phyloP scores from a whole-genome alignment of 2,888 invertebrate genomes.

The Stratiomys singularior region DNA sequence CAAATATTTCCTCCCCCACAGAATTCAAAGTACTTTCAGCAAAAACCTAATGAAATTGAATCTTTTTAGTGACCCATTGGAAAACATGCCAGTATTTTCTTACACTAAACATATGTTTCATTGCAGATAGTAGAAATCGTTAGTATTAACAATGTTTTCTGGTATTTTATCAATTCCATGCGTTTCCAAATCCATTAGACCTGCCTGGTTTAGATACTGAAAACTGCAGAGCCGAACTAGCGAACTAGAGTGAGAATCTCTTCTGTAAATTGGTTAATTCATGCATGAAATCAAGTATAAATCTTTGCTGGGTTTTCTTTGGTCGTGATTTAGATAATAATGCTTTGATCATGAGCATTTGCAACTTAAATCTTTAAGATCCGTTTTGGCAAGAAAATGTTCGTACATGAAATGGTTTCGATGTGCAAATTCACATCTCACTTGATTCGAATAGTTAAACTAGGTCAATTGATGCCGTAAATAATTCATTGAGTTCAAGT shows the following conservation, averaged over 20 bases:
- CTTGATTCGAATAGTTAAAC: background rate
- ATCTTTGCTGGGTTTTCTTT: background rate
- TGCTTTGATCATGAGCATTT: background rate
- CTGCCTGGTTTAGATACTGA: too few relatives aligned
- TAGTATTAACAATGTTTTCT: too few relatives aligned
- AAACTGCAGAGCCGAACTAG: too few relatives aligned
- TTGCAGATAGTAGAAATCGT: too few relatives aligned
- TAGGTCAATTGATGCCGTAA: constrained; percentile 8
- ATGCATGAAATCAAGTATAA: background rate
- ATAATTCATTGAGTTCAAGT: constrained; percentile 4
- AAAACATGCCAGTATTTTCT: too few relatives aligned
- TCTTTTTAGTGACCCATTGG: too few relatives aligned
- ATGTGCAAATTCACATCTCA: background rate
- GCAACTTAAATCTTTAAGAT: background rate
- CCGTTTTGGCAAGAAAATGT: constrained; percentile 20
- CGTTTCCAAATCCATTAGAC: too few relatives aligned
- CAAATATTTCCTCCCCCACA: too few relatives aligned
- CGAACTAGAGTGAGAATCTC: background rate
- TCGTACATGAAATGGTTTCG: background rate
- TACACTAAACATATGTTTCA: too few relatives aligned
- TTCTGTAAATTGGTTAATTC: background rate
- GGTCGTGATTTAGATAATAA: background rate
- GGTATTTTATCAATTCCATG: too few relatives aligned
- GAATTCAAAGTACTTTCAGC: too few relatives aligned
- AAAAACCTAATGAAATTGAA: too few relatives aligned